Conservation (phyloP, 2,113 vertebrate genomes). For the Gulo gulo region DNA sequence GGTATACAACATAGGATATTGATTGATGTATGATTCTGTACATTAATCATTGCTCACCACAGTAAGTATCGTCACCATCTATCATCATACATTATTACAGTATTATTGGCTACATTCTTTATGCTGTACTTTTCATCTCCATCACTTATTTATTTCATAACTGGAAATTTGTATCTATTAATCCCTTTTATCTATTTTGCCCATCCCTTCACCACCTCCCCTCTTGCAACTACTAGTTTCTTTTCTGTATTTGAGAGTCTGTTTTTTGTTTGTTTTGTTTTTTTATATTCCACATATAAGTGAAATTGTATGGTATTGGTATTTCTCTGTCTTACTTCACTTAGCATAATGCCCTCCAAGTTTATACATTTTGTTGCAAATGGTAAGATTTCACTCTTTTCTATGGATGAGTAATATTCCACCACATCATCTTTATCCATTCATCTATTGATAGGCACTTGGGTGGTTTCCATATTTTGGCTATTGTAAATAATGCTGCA, state of each 20-base stretch:
- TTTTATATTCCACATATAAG: neutral
- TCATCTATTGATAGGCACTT: neutral
- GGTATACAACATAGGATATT: neutral
- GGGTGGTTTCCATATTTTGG: neutral
- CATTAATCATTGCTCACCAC: neutral
- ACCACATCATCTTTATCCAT: neutral
- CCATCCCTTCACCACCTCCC: neutral
- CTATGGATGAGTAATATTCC: neutral
- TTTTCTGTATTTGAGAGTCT: neutral
- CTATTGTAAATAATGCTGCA: neutral
- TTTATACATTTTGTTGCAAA: neutral
- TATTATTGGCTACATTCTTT: neutral
- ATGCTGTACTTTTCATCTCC: too few species aligned
- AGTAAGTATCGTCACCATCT: neutral
- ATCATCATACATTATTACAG: neutral
- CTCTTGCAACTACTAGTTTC: neutral
- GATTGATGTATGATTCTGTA: neutral
- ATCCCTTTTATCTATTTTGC: neutral
- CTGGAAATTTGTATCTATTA: neutral
- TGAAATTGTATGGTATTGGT: neutral
- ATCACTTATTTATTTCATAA: too few species aligned
- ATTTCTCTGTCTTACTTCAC: neutral
- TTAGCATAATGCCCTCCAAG: neutral
- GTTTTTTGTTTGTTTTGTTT: neutral
- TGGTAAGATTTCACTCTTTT: neutral